Conservation (phyloP, 2,113 vertebrate species). For the Trematomus loennbergii region DNA sequence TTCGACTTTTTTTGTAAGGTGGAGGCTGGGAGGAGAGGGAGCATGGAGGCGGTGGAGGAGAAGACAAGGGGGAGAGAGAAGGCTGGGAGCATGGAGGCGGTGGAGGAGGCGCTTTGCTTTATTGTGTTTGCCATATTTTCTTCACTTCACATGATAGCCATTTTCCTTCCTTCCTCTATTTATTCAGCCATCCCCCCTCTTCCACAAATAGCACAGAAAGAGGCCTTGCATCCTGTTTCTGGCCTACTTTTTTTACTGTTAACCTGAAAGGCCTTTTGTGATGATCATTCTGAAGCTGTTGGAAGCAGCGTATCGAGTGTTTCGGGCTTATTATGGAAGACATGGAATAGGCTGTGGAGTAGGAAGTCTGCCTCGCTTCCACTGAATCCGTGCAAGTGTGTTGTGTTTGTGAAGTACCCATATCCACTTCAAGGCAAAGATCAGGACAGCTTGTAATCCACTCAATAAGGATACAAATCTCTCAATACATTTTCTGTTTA, state of each 20-base stretch:
- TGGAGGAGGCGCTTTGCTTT: constrained; percentile 67
- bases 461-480: not conserved
- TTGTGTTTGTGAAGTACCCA: constrained; percentile 33
- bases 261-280: constrained; percentile 68
- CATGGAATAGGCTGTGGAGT: constrained; percentile 22
- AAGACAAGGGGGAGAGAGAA: too few species aligned
- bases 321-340: constrained; percentile 24
- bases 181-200: constrained; percentile 60
- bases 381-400: constrained; percentile 25
- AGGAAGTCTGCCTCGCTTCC: constrained; percentile 15
- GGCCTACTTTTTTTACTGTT: constrained; percentile 49
- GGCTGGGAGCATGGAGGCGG: too few species aligned
- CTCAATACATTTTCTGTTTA: constrained; percentile 15
- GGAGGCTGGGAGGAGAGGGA: too few species aligned
- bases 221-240: constrained; percentile 60
- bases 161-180: constrained; percentile 70
- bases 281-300: constrained; percentile 25
- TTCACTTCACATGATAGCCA: constrained; percentile 44
- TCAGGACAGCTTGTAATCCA: constrained; percentile 1
- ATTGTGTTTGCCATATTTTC: constrained; percentile 55
- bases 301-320: constrained; percentile 35
- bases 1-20: too few species aligned
- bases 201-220: constrained; percentile 65
- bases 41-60: too few species aligned
- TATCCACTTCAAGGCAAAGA: constrained; percentile 31